These are phyloP conservation scores for Prenolepis imparis DNA, from an alignment of 2,888 invertebrate genomes.

Conservation along the genomic window DNA sequence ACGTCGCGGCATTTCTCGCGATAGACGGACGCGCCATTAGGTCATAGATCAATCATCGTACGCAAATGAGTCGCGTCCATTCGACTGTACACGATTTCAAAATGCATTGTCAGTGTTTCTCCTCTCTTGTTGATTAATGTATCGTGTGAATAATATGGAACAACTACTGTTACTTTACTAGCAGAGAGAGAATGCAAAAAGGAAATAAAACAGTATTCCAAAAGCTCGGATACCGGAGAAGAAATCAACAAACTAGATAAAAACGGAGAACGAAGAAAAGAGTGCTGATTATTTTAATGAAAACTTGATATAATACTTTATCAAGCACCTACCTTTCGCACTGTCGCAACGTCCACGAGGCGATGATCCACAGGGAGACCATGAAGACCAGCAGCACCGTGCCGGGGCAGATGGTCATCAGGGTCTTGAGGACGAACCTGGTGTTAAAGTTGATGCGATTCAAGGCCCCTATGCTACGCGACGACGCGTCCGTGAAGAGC, in stretches of 20 bases:
- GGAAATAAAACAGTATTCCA: background rate
- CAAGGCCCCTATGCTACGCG: conserved; percentile 98
- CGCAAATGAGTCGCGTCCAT: conserved; percentile 45
- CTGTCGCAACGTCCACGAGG: conserved; percentile 99
- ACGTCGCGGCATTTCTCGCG: background rate
- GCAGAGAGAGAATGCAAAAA: background rate
- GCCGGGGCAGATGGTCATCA: conserved; percentile 99
- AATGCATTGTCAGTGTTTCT: conserved; percentile 40
- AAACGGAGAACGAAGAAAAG: background rate
- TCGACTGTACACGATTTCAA: conserved; percentile 34
- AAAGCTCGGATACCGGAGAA: background rate
- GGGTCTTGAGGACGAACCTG: conserved; percentile 98
- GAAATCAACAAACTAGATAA: background rate
- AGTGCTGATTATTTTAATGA: background rate
- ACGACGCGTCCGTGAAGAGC: conserved; percentile 99
- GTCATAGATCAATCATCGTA: conserved; percentile 51
- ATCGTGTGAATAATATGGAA: conserved; percentile 11
- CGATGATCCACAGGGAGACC: conserved; percentile 99
- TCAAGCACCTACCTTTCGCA: conserved; percentile 95
- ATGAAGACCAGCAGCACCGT: conserved; percentile 99
- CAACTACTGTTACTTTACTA: background rate
- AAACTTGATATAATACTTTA: background rate
- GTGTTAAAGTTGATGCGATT: conserved; percentile 99
- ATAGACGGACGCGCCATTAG: conserved; percentile 41
- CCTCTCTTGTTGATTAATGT: background rate